Conservation (phyloP, 2,113 vertebrate species). For the Calypte anna region DNA sequence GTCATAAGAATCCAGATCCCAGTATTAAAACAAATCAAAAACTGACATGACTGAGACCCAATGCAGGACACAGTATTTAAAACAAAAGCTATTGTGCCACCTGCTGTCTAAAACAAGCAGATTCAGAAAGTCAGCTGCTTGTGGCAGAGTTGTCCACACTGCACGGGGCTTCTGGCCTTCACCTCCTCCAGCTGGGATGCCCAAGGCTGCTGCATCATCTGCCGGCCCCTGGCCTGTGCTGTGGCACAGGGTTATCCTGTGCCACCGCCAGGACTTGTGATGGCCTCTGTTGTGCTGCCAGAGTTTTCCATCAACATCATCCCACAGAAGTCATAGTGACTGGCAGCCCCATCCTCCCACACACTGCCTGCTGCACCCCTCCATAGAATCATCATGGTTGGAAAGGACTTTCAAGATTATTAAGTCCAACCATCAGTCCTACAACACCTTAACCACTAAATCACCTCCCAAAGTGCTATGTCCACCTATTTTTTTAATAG, state of each 20-base stretch:
- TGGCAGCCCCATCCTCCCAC: neutral
- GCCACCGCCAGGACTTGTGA: neutral
- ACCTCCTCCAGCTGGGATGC: neutral
- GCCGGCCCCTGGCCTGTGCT: too few relatives aligned
- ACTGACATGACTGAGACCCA: neutral
- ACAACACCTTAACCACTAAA: too few relatives aligned
- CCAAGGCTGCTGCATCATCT: neutral
- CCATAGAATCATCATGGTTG: too few relatives aligned
- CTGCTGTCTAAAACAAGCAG: constrained; percentile 30
- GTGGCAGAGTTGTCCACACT: neutral
- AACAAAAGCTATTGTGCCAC: constrained; percentile 17
- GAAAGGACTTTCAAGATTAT: too few relatives aligned
- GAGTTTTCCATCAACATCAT: neutral
- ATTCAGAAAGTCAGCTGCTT: rapidly evolving
- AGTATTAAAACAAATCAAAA: neutral
- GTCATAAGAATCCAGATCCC: neutral
- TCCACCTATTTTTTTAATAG: too few relatives aligned
- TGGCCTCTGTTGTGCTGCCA: neutral
- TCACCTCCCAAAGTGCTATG: too few relatives aligned
- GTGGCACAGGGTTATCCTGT: rapidly evolving
- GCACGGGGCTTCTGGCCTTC: neutral
- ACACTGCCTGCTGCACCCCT: neutral
- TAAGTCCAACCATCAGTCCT: too few relatives aligned
- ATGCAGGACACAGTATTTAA: rapidly evolving
- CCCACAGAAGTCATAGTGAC: neutral